Conservation (phyloP, 2,113 vertebrate genomes). For the Larimichthys polyactis region DNA sequence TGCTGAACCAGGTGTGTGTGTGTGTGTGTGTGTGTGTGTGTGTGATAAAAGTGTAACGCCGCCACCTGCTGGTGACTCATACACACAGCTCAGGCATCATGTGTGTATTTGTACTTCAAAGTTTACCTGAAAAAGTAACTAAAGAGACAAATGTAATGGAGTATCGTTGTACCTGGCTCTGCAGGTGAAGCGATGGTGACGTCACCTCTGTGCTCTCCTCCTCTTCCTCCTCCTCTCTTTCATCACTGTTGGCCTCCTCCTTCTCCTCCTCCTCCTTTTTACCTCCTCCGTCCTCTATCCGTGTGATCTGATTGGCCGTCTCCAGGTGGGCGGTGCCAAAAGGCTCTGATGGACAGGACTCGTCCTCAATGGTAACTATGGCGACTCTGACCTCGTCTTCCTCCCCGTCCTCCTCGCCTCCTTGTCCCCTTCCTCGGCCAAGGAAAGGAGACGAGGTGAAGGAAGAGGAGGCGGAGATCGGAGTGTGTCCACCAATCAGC, state of each 20-base stretch:
- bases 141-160: no score
- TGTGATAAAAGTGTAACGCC: neutral
- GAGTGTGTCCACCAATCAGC: constrained; percentile 29
- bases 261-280: fast-evolving
- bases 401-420: constrained; percentile 1
- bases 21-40: neutral
- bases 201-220: constrained; percentile 14
- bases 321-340: constrained; percentile 45
- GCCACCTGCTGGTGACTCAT: constrained; percentile 38
- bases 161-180: constrained; percentile 36
- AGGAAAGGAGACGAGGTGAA: constrained; percentile 46
- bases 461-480: constrained; percentile 49
- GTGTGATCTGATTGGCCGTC: neutral
- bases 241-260: neutral
- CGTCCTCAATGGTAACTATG: constrained; percentile 61
- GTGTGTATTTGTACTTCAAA: no score
- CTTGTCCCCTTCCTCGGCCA: neutral
- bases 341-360: constrained; percentile 63
- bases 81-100: no score
- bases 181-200: neutral
- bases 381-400: constrained; percentile 60
- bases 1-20: neutral
- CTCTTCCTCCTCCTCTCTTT: neutral
- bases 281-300: fast-evolving
- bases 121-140: no score